phyloP scores from a whole-genome alignment of 2,797 vertebrate genomes.

The Nyctalus aviator region DNA sequence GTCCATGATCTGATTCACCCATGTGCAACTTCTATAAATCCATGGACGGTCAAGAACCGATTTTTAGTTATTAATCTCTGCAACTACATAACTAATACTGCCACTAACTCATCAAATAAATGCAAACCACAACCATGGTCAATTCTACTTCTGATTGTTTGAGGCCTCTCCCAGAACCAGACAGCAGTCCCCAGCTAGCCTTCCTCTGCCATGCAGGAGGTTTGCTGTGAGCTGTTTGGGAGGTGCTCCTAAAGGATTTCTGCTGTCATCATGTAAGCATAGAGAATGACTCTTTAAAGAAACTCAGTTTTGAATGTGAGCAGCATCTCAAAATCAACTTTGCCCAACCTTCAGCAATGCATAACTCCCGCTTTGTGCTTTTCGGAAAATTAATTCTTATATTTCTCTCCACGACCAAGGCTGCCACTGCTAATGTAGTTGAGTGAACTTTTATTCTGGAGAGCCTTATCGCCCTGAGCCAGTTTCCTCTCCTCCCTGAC shows the following conservation, averaged over 20 bases:
- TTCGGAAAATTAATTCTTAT: constrained; percentile 51
- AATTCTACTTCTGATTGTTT: neutral
- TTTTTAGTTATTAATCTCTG: constrained; percentile 12
- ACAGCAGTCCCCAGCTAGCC: neutral
- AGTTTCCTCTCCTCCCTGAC: constrained; percentile 78
- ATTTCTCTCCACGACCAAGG: neutral
- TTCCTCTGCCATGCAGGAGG: neutral
- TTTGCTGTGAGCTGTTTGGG: constrained; percentile 3
- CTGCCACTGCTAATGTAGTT: neutral
- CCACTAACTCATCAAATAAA: neutral
- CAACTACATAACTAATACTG: neutral
- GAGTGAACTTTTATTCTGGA: constrained; percentile 49
- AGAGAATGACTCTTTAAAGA: constrained; percentile 74
- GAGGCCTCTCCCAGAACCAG: neutral
- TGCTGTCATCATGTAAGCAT: neutral
- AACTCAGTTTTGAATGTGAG: constrained; percentile 33
- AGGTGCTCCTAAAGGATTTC: constrained; percentile 58
- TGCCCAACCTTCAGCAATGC: constrained; percentile 69
- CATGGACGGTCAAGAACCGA: neutral
- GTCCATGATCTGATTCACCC: neutral
- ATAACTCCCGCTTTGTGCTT: neutral
- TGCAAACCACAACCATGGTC: neutral
- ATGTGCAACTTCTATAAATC: neutral
- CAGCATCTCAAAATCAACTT: constrained; percentile 67
- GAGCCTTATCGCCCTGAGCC: constrained; percentile 78